Evolutionary conservation across 1,140 invertebrate species (phyloP).

Genomic region (Nixonia krombeini): DNA sequence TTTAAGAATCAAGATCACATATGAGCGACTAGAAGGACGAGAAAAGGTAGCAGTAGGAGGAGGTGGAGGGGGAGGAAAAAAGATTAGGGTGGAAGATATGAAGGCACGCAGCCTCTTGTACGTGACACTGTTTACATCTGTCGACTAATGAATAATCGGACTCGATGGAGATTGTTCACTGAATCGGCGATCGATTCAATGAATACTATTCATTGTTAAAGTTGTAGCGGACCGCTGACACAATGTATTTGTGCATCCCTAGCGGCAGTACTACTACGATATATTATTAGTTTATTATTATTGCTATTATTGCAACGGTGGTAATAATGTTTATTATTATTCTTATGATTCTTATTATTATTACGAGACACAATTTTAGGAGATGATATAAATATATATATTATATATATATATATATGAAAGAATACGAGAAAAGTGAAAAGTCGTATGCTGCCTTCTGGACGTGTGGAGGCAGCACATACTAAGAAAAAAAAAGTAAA

Average conservation of each 20-base stretch:
- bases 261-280: constrained; percentile 56
- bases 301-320: constrained; percentile 60
- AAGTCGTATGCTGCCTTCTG: constrained; percentile 1
- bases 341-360: no score
- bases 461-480: neutral
- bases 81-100: neutral
- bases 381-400: constrained; percentile 46
- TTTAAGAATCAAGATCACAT: neutral
- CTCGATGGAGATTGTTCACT: neutral
- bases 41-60: neutral
- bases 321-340: constrained; percentile 65
- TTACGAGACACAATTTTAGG: constrained; percentile 29
- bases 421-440: no score
- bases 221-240: constrained; percentile 48
- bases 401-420: constrained; percentile 37
- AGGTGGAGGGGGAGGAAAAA: no score
- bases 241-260: constrained; percentile 51
- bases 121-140: neutral
- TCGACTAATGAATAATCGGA: neutral
- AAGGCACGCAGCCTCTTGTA: neutral
- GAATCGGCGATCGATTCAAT: constrained; percentile 49
- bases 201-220: constrained; percentile 52
- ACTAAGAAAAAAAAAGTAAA: constrained; percentile 19
- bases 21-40: neutral
- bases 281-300: constrained; percentile 54